These are phyloP conservation scores for Silvanus unidentatus DNA, from an alignment of 2,888 invertebrate genomes.

Conservation along the genomic window DNA sequence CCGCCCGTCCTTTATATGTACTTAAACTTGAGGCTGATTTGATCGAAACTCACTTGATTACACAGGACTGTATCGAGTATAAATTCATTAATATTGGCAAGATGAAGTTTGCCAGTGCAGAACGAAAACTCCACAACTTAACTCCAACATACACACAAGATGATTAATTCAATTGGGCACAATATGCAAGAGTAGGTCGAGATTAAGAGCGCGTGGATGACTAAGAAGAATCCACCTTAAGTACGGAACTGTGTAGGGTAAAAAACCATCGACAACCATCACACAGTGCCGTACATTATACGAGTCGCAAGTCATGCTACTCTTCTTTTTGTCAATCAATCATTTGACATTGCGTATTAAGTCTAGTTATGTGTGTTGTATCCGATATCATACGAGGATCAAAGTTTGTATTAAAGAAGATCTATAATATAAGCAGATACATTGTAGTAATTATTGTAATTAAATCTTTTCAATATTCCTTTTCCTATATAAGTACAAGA, in stretches of 20 bases:
- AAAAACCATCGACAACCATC: neutral
- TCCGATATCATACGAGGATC: constrained; percentile 14
- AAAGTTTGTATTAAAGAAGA: constrained; percentile 12
- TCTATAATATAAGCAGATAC: constrained; percentile 14
- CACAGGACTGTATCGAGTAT: neutral
- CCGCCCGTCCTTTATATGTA: constrained; percentile 19
- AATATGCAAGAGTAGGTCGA: too few species aligned
- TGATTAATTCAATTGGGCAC: too few species aligned
- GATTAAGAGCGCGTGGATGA: neutral
- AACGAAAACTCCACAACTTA: too few species aligned
- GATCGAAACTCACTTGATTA: neutral
- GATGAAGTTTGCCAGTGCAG: neutral
- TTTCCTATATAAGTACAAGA: constrained; percentile 1
- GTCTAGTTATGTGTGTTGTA: constrained; percentile 16
- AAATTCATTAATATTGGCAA: neutral
- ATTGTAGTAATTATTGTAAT: constrained; percentile 18
- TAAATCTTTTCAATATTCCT: constrained; percentile 14
- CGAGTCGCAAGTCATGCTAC: neutral
- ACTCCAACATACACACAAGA: too few species aligned
- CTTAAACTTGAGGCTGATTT: constrained; percentile 6
- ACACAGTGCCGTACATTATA: neutral
- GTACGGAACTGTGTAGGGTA: neutral
- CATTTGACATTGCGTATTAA: constrained; percentile 29
- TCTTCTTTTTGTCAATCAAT: constrained; percentile 30
- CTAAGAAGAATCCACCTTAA: neutral